phyloP scores from a whole-genome alignment of 1,140 invertebrate genomes.

The Drosophila santomea region DNA sequence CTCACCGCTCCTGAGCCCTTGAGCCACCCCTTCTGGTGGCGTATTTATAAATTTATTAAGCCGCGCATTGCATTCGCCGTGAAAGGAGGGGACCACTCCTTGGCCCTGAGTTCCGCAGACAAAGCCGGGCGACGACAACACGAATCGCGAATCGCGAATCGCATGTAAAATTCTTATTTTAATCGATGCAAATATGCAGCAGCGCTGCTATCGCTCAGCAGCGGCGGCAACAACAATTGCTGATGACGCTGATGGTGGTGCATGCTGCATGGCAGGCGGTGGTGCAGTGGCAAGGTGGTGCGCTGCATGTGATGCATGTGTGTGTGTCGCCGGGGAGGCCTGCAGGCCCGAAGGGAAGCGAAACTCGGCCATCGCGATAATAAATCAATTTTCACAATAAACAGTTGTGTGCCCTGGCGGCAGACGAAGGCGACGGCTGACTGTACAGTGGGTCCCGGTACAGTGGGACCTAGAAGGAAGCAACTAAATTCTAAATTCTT shows the following conservation, averaged over 20 bases:
- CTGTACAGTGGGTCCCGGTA: conserved; percentile 17
- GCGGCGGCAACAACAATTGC: conserved; percentile 41
- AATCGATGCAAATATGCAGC: conserved; percentile 80
- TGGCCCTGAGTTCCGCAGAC: conserved; percentile 57
- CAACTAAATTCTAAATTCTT: too few species aligned
- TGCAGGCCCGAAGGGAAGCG: conserved; percentile 22
- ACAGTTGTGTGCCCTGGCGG: conserved; percentile 59
- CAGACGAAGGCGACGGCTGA: conserved; percentile 26
- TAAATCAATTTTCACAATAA: conserved; percentile 84
- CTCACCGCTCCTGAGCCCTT: conserved; percentile 5
- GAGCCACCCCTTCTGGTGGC: conserved; percentile 45
- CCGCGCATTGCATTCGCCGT: conserved; percentile 32
- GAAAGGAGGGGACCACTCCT: conserved; percentile 25
- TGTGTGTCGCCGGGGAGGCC: conserved; percentile 34
- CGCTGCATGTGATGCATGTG: conserved; percentile 3
- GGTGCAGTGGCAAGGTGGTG: conserved; percentile 9
- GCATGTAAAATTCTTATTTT: conserved; percentile 83
- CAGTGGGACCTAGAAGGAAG: too few species aligned
- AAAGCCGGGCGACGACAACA: conserved; percentile 81
- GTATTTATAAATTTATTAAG: conserved; percentile 81
- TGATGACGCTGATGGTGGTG: conserved; percentile 51
- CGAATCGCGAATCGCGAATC: conserved; percentile 71
- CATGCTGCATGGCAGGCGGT: conserved; percentile 65
- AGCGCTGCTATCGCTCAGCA: too few species aligned
- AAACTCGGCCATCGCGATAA: conserved; percentile 76